Percentiles rank a stretch among this genome's conserved stretches.
Evolutionary conservation across 2,113 vertebrate genomes (phyloP).

Genomic region (Sinocyclocheilus anophthalmus): DNA sequence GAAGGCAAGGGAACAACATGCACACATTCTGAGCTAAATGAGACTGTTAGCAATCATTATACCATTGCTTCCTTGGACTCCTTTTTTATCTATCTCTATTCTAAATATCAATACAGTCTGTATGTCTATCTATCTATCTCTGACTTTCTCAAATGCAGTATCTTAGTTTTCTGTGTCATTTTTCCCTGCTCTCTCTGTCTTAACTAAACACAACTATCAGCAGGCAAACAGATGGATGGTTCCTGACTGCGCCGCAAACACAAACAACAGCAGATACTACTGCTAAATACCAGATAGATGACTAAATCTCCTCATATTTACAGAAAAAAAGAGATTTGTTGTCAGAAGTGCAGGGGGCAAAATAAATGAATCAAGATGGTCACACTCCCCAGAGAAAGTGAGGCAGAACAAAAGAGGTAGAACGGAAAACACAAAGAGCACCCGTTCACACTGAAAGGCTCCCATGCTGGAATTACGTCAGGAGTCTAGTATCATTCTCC

Average conservation of each 20-base stretch:
- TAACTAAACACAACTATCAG: constrained; percentile 19
- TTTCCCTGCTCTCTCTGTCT: not conserved
- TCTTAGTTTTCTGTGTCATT: not conserved
- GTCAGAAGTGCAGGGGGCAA: constrained; percentile 31
- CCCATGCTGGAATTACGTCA: constrained; percentile 46
- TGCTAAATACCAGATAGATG: constrained; percentile 27
- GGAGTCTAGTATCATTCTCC: constrained; percentile 8
- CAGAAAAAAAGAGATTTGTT: not conserved
- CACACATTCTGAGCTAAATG: constrained; percentile 18
- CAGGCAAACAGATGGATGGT: not conserved
- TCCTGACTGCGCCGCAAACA: not conserved
- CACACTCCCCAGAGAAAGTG: constrained; percentile 4
- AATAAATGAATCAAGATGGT: constrained; percentile 6
- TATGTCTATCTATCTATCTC: not conserved
- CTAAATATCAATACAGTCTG: not conserved
- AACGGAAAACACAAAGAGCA: not conserved
- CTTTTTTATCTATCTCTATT: constrained; percentile 1
- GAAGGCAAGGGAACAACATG: constrained; percentile 19
- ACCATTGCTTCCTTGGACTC: not conserved
- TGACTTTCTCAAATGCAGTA: not conserved
- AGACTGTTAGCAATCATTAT: not conserved
- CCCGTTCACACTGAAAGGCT: constrained; percentile 12
- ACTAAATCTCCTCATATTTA: constrained; percentile 24
- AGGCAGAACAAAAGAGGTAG: not conserved
- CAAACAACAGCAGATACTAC: not conserved